phyloP scores from a whole-genome alignment of 2,113 vertebrate species.

The Salvator merianae region DNA sequence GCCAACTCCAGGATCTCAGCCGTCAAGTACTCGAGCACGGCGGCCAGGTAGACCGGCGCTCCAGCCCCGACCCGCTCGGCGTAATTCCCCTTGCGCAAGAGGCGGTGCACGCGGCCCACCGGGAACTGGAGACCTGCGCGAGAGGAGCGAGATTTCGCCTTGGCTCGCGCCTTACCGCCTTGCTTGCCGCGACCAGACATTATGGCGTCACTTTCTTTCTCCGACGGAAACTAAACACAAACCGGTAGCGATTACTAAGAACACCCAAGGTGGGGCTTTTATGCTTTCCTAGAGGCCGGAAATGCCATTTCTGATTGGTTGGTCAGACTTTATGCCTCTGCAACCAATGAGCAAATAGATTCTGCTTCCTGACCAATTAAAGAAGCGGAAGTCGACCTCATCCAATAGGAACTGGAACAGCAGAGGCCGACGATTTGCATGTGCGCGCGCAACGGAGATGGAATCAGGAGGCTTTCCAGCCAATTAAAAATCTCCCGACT shows the following conservation, averaged over 20 bases:
- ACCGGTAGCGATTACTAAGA: neutral
- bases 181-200: constrained; percentile 24
- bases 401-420: neutral
- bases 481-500: neutral
- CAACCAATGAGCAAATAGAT: neutral
- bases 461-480: neutral
- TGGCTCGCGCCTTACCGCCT: constrained; percentile 8
- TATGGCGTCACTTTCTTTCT: rapidly evolving
- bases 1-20: constrained; percentile 23
- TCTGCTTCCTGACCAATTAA: neutral
- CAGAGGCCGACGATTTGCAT: constrained; percentile 13
- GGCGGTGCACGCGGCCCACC: constrained; percentile 9
- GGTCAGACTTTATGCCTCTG: too few relatives aligned
- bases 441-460: neutral
- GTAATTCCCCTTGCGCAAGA: constrained; percentile 9
- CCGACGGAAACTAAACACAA: neutral
- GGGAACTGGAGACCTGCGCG: neutral
- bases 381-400: neutral
- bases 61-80: constrained; percentile 2
- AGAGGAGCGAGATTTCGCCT: constrained; percentile 13
- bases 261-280: neutral
- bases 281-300: neutral
- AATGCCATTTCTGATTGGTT: neutral
- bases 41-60: constrained; percentile 11
- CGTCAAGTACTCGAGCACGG: constrained; percentile 17